Percentiles rank a stretch among this genome's conserved stretches.
Evolutionary conservation across 2,797 vertebrate species (phyloP).

Genomic region (Alca torda): DNA sequence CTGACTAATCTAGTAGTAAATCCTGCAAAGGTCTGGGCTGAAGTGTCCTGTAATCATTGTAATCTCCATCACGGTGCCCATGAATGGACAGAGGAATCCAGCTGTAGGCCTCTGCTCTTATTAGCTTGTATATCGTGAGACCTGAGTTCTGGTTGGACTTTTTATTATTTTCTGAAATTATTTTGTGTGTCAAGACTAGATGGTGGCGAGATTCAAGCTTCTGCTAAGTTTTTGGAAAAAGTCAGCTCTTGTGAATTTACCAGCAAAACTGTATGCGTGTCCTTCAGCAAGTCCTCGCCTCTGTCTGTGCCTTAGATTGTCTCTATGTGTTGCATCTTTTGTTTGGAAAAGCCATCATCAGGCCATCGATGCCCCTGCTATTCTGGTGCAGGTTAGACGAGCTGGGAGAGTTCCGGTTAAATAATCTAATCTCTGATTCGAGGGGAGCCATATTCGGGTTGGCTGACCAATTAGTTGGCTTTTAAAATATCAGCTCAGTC

Average conservation of each 20-base stretch:
- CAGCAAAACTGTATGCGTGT: rapidly evolving
- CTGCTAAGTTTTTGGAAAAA: not conserved
- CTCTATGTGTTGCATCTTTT: not conserved
- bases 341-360: not conserved
- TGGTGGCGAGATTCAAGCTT: not conserved
- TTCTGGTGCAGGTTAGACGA: not conserved
- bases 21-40: not conserved
- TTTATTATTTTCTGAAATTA: not conserved
- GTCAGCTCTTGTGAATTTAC: not conserved
- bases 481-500: not conserved
- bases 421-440: not conserved
- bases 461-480: not conserved
- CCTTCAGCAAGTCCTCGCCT: not conserved
- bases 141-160: not conserved
- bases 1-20: not conserved
- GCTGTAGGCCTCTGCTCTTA: not conserved
- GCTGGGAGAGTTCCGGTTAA: not conserved
- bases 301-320: not conserved
- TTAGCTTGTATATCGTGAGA: not conserved
- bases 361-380: rapidly evolving
- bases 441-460: not conserved
- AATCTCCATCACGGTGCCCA: not conserved
- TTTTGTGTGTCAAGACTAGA: not conserved
- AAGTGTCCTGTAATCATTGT: not conserved
- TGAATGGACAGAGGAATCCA: not conserved